Evolutionary conservation across 2,888 invertebrate species (phyloP).

Genomic region (Tethea ocularis): DNA sequence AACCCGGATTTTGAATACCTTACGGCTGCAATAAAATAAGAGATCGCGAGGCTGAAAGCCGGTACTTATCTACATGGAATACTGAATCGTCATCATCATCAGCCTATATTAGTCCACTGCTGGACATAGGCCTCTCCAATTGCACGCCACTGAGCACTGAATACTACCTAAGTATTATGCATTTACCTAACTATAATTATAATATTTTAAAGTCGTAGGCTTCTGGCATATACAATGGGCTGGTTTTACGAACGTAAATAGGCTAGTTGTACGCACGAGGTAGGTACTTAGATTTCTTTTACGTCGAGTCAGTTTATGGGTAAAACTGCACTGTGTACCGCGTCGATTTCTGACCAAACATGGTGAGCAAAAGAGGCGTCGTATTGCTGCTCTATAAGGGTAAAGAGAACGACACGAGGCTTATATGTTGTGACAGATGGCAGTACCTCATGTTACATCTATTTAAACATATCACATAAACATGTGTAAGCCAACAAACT

Average conservation of each 20-base stretch:
- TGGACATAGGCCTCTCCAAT: too few species aligned
- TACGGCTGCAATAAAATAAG: too few species aligned
- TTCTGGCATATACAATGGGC: not conserved
- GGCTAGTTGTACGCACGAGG: not conserved
- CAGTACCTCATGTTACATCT: conserved; percentile 4
- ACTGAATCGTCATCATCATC: too few species aligned
- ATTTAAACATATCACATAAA: not conserved
- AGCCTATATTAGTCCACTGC: too few species aligned
- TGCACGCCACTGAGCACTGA: too few species aligned
- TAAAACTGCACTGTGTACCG: conserved; percentile 26
- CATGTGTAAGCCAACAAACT: not conserved
- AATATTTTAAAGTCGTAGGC: too few species aligned
- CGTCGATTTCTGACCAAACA: conserved; percentile 47
- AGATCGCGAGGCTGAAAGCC: too few species aligned
- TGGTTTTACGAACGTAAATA: not conserved
- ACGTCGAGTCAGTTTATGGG: conserved; percentile 24
- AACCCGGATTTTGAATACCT: too few species aligned
- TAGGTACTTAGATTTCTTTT: conserved; percentile 32
- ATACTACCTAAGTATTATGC: too few species aligned
- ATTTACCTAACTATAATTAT: too few species aligned
- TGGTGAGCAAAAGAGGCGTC: conserved; percentile 35
- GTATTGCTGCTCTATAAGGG: conserved; percentile 46
- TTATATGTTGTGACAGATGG: conserved; percentile 19
- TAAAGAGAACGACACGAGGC: conserved; percentile 45
- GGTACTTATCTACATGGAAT: too few species aligned